phyloP scores from a whole-genome alignment of 92 coral and sea anemone genomes.

The Muricea muricata region DNA sequence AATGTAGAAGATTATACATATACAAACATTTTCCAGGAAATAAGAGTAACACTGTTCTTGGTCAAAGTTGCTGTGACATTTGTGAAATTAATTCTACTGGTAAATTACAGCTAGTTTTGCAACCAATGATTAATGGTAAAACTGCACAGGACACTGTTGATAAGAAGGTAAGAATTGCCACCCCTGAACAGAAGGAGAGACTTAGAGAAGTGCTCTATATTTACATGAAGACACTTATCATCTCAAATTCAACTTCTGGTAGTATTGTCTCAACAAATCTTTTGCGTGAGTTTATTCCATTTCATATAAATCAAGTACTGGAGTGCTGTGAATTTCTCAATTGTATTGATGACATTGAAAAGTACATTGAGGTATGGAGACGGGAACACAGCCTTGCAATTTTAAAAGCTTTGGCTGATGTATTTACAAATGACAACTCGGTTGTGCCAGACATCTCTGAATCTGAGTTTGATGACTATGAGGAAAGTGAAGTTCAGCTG shows the following conservation, averaged over 20 bases:
- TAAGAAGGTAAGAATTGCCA: background rate
- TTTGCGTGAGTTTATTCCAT: slow-evolving; percentile 8
- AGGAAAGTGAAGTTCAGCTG: background rate
- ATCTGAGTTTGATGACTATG: background rate
- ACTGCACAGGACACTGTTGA: background rate
- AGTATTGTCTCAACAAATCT: slow-evolving; percentile 32
- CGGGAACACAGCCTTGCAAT: slow-evolving; percentile 8
- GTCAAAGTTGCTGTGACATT: slow-evolving; percentile 28
- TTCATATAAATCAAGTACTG: slow-evolving; percentile 29
- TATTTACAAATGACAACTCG: too few species aligned
- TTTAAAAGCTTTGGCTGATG: background rate
- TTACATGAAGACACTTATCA: background rate
- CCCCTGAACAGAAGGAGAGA: background rate
- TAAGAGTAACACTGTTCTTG: background rate
- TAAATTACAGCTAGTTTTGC: background rate
- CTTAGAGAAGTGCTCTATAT: background rate
- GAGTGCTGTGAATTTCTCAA: slow-evolving; percentile 3
- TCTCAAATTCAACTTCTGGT: background rate
- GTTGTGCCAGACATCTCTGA: slow-evolving; percentile 8
- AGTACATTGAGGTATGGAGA: slow-evolving; percentile 38
- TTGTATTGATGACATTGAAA: slow-evolving; percentile 11
- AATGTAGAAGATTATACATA: slow-evolving; percentile 5
- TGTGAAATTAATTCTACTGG: slow-evolving; percentile 2
- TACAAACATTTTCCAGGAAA: slow-evolving; percentile 10
- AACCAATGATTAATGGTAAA: too few species aligned